These are phyloP conservation scores for Ceraclea dissimilis DNA, from an alignment of 2,888 invertebrate genomes.

Conservation along the genomic window DNA sequence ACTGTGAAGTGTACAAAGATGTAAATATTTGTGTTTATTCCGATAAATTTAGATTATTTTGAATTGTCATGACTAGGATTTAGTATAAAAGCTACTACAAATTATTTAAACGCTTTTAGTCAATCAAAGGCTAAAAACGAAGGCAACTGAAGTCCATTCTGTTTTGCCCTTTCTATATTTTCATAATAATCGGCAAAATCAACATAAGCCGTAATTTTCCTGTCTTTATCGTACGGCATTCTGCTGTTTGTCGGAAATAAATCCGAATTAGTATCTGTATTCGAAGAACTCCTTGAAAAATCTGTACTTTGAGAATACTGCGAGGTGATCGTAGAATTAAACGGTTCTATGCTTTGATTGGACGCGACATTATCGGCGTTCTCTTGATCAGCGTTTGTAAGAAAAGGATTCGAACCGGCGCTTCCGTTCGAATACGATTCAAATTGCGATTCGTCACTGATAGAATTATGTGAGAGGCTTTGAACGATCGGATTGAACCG, in stretches of 20 bases:
- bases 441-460: conserved; percentile 29
- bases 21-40: too few relatives aligned
- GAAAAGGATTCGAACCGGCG: conserved; percentile 26
- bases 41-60: too few relatives aligned
- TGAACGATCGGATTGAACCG: conserved; percentile 57
- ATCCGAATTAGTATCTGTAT: conserved; percentile 39
- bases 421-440: conserved; percentile 36
- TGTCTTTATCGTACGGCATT: conserved; percentile 50
- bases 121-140: background rate
- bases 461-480: conserved; percentile 41
- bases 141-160: conserved; percentile 40
- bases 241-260: conserved; percentile 35
- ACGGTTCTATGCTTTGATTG: conserved; percentile 26
- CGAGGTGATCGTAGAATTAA: conserved; percentile 17
- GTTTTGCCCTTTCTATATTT: conserved; percentile 59
- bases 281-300: conserved; percentile 17
- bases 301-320: conserved; percentile 20
- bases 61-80: too few relatives aligned
- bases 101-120: background rate
- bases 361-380: conserved; percentile 15
- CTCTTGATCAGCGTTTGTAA: conserved; percentile 19
- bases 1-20: too few relatives aligned
- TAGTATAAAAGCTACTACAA: too few relatives aligned
- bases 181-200: conserved; percentile 75
- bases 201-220: conserved; percentile 72